Evolutionary conservation across 2,113 vertebrate species (phyloP), one percentile per base, ranked within the genome.

Genomic region (Odocoileus virginianus): DNA sequence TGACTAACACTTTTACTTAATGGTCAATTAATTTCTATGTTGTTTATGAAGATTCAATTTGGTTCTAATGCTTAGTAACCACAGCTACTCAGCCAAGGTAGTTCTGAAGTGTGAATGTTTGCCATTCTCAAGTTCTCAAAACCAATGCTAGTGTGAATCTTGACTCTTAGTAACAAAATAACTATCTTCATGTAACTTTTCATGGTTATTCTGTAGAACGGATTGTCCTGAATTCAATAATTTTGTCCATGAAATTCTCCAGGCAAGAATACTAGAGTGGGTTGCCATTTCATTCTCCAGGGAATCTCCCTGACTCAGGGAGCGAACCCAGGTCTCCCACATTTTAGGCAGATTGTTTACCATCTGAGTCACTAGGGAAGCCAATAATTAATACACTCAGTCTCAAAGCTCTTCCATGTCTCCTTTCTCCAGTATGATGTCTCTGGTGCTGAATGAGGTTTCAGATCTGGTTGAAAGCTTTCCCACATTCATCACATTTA

Each of bases 381-480:
- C 36, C 67, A 71, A 40, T 71, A 61, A 57, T 81, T 36, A 61
- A 79, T 14, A 45, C 6, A 15, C 6, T 79, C 28, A 11, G 30
- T 21, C 28, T 76, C 36, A 33, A 86, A 45, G 57, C 25, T 87
- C 45, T 76, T 64, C 79, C 84, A 36, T 30, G 76, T 45, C 90
- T 98, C 67, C 96, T 98, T 76, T 98, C 97, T 45, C 97, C 97
- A 91, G 52, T 91, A 45, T 98, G 98, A 81, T 97, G 98, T 82
- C 95, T 95, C 81, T 98, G 98, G 47, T 99, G 98, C n/a, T 97
- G 98, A 71, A 97, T 97, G 47, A 98, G 98, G 76, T 98, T 98
- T 67, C 97, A 30, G 96, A 71, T 98, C 87, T 98, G 97, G 27
- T 96, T 98, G 79, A 99, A 98, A 15, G 97, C 96, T 90, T 99